These are phyloP conservation scores for Andrena haemorrhoa DNA, from an alignment of 2,888 invertebrate species.

Conservation along the genomic window DNA sequence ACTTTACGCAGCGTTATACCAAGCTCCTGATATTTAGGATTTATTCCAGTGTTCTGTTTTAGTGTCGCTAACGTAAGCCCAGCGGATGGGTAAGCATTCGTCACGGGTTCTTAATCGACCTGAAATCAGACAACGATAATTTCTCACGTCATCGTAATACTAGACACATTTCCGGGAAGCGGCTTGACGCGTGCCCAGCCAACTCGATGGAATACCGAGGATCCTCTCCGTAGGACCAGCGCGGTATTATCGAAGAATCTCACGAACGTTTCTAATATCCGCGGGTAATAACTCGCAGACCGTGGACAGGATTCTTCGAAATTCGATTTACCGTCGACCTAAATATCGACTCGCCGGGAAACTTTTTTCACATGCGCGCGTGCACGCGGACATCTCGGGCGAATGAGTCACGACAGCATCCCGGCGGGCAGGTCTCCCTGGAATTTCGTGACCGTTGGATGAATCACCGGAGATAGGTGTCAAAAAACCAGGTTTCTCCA, in stretches of 20 bases:
- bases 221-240: background rate
- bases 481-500: constrained; percentile 28
- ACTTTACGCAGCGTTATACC: background rate
- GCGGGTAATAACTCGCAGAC: background rate
- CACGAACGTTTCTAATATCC: constrained; percentile 8
- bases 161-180: constrained; percentile 10
- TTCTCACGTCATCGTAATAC: background rate
- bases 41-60: no score
- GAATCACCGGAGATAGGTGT: constrained; percentile 60
- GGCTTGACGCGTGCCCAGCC: background rate
- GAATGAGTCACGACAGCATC: constrained; percentile 66
- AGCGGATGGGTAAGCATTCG: no score
- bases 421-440: constrained; percentile 61
- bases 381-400: constrained; percentile 36
- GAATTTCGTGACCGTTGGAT: constrained; percentile 56
- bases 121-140: constrained; percentile 1
- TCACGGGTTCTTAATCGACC: background rate
- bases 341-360: constrained; percentile 33
- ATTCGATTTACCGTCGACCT: constrained; percentile 50
- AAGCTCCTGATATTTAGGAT: background rate
- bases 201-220: background rate
- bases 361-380: constrained; percentile 21
- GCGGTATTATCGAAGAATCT: background rate
- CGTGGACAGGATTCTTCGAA: constrained; percentile 40
- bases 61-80: no score